Evolutionary conservation across 2,888 invertebrate genomes (phyloP).

Genomic region (Carabus problematicus): DNA sequence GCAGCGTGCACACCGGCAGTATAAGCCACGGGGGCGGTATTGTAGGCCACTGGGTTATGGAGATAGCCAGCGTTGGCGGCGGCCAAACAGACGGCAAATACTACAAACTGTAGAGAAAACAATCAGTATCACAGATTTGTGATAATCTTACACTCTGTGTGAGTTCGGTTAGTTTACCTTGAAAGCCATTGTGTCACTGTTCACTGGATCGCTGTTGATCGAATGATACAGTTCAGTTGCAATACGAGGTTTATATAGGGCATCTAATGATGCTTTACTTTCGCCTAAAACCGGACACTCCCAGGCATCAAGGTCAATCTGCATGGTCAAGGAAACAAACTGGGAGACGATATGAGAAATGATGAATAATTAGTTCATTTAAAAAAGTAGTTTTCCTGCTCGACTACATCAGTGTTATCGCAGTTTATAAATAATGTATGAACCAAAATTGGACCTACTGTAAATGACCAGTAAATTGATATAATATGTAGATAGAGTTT

Average conservation of each 20-base stretch:
- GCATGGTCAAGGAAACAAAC: conserved; percentile 16
- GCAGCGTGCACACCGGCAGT: conserved; percentile 20
- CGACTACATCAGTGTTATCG: too few relatives aligned
- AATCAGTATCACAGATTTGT: background rate
- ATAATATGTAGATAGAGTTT: too few relatives aligned
- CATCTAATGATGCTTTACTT: conserved; percentile 5
- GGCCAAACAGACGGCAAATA: conserved; percentile 45
- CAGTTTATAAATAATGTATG: too few relatives aligned
- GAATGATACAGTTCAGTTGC: conserved; percentile 20
- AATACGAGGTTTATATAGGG: conserved; percentile 22
- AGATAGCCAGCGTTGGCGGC: conserved; percentile 45
- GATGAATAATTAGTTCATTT: too few relatives aligned
- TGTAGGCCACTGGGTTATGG: conserved; percentile 44
- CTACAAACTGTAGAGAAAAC: conserved; percentile 43
- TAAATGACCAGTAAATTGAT: too few relatives aligned
- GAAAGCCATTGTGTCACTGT: conserved; percentile 33
- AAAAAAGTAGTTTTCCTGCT: too few relatives aligned
- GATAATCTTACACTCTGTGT: too few relatives aligned
- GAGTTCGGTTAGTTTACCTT: conserved; percentile 26
- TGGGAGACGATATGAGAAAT: too few relatives aligned
- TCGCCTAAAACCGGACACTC: conserved; percentile 25
- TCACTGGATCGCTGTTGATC: conserved; percentile 24
- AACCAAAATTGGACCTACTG: too few relatives aligned
- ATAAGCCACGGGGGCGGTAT: conserved; percentile 45
- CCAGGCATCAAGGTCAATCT: conserved; percentile 23